Evolutionary conservation across 2,888 invertebrate species (phyloP).

Genomic region (Liopterus haemorrhoidalis): DNA sequence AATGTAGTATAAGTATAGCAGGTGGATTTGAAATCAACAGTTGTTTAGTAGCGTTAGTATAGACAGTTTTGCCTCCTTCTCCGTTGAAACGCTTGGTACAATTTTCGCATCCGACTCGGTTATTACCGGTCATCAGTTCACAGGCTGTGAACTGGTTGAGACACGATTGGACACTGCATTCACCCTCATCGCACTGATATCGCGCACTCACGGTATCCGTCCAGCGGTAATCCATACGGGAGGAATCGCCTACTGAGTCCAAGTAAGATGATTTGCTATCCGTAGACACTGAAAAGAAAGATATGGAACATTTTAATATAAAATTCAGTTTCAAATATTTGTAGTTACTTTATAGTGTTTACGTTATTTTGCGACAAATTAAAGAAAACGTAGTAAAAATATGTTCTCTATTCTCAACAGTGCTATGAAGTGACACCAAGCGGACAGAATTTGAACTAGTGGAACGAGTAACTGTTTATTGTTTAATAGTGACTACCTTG

Average conservation of each 20-base stretch:
- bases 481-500: too few relatives aligned
- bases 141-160: slow-evolving; percentile 87
- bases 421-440: too few relatives aligned
- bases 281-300: not conserved
- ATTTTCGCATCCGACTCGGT: slow-evolving; percentile 87
- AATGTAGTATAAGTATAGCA: slow-evolving; percentile 86
- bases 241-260: not conserved
- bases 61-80: slow-evolving; percentile 65
- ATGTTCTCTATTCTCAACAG: too few relatives aligned
- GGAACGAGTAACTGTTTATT: too few relatives aligned
- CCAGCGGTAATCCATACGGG: slow-evolving; percentile 37
- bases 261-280: too few relatives aligned
- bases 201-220: slow-evolving; percentile 57
- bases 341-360: too few relatives aligned
- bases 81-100: slow-evolving; percentile 72
- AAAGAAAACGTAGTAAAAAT: too few relatives aligned
- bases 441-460: too few relatives aligned
- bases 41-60: slow-evolving; percentile 77
- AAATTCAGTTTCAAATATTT: not conserved
- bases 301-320: not conserved
- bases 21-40: slow-evolving; percentile 87
- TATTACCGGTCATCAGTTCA: slow-evolving; percentile 85
- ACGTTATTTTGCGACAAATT: too few relatives aligned
- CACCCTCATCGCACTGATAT: slow-evolving; percentile 68
- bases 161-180: slow-evolving; percentile 82